Evolutionary conservation across 1,140 invertebrate species (phyloP), one percentile per base, ranked within the genome.

Genomic region (Grapholita molesta): DNA sequence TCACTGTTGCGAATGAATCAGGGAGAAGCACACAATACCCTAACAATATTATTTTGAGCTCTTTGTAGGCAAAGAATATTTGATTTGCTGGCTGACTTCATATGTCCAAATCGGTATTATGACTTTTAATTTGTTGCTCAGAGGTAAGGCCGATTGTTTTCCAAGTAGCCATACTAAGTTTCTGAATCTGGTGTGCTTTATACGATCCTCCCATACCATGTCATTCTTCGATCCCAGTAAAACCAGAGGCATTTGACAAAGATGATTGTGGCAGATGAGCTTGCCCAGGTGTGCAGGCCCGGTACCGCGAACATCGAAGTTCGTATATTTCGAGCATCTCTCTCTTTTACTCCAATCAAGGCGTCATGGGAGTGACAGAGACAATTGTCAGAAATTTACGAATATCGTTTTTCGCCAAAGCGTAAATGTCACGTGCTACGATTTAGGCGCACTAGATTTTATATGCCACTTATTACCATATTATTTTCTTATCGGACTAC

Each of bases 41-140:
- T n/a, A n/a, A n/a, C n/a, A 35, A 64, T 64, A 30, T 64, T 33
- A 25, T 64, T 64, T 64, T 64, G 57, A 25, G 57, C 57, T 64
- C 28, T n/a, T 35, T 61, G 57, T 1, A 64, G 57, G 57, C 57
- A 64, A 3, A 30, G 23, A 11, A 35, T 15, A 11, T 64, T 64
- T n/a, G n/a, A 64, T 33, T 64, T 30, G 57, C 32, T 64, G 25
- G 57, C 24, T 28, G 32, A 64, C 32, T 3, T 28, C 55, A 25
- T 61, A 61, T 1, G 57, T 32, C 57, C 32, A 64, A 28, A 64
- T 64, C 21, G 57, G 57, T 15, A 32, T 64, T 5, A 64, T 33
- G 9, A 64, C 32, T 25, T 28, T 64, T 53, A 53, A 21, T 30
- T 64, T 33, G 57, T 64, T 35, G 18, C 8, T 28, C 25, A 64